A percentile compares a stretch with the other conserved stretches of the same genome.
phyloP scores from a whole-genome alignment of 2,888 invertebrate genomes.

The Caenorhabditis uteleia region DNA sequence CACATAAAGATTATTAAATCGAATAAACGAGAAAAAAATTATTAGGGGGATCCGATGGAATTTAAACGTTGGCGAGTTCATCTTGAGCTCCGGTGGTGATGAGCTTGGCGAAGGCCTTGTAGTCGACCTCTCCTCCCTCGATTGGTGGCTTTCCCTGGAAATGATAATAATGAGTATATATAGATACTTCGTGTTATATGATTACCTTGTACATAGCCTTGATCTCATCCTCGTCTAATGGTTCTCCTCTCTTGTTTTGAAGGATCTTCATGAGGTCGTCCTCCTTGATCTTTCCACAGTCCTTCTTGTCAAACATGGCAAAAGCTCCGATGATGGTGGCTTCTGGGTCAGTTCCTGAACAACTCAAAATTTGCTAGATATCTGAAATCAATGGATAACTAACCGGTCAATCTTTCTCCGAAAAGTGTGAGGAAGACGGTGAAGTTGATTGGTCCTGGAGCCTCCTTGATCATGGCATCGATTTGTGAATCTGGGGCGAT shows the following conservation, averaged over 20 bases:
- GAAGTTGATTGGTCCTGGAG: constrained; percentile 69
- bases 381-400: not conserved
- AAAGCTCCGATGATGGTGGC: constrained; percentile 73
- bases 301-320: constrained; percentile 73
- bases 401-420: constrained; percentile 69
- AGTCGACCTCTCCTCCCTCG: constrained; percentile 72
- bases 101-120: constrained; percentile 72
- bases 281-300: constrained; percentile 71
- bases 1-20: constrained; percentile 37
- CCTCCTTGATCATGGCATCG: constrained; percentile 69
- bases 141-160: constrained; percentile 71
- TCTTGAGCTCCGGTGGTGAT: constrained; percentile 73
- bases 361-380: not conserved
- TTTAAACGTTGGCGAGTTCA: constrained; percentile 60
- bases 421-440: constrained; percentile 70
- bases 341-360: constrained; percentile 73
- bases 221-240: constrained; percentile 67
- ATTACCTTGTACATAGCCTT: constrained; percentile 66
- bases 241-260: constrained; percentile 69
- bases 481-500: constrained; percentile 66
- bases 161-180: not conserved
- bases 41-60: constrained; percentile 6
- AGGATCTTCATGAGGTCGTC: constrained; percentile 70
- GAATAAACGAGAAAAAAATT: constrained; percentile 27
- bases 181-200: not conserved